Evolutionary conservation across 1,140 invertebrate species (phyloP).

Genomic region (Mylabris phalerata): DNA sequence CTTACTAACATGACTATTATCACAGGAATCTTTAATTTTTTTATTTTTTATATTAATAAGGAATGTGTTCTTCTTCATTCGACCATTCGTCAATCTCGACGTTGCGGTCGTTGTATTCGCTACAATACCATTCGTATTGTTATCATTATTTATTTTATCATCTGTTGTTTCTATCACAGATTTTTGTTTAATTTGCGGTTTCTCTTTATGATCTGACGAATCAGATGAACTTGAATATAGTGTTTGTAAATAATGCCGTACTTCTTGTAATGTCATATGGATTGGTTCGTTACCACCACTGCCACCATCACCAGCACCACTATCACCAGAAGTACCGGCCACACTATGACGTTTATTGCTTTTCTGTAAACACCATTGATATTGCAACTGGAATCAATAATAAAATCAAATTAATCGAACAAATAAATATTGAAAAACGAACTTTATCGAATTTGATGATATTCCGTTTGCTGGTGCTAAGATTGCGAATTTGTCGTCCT

Average conservation of each 20-base stretch:
- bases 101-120: not conserved
- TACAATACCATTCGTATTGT: constrained; percentile 24
- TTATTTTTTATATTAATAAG: constrained; percentile 56
- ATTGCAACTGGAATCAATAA: not conserved
- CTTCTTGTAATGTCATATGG: constrained; percentile 80
- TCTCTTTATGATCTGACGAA: constrained; percentile 49
- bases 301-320: constrained; percentile 22
- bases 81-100: constrained; percentile 23
- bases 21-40: constrained; percentile 55
- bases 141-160: constrained; percentile 31
- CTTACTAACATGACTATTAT: constrained; percentile 30
- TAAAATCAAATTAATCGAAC: not conserved
- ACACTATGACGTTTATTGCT: constrained; percentile 48
- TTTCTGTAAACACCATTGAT: constrained; percentile 11
- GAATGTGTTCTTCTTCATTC: constrained; percentile 56
- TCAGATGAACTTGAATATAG: constrained; percentile 65
- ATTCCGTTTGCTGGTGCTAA: constrained; percentile 9
- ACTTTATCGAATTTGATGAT: constrained; percentile 19
- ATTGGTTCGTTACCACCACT: constrained; percentile 58
- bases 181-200: constrained; percentile 38
- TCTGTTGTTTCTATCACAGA: constrained; percentile 29
- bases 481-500: constrained; percentile 10
- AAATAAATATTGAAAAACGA: not conserved
- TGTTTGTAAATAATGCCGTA: constrained; percentile 71
- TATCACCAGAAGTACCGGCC: constrained; percentile 45